Percentiles rank a stretch among this genome's conserved stretches.
These are phyloP conservation scores for Magallana nippona DNA, from an alignment of 2,888 invertebrate species.

Conservation along the genomic window DNA sequence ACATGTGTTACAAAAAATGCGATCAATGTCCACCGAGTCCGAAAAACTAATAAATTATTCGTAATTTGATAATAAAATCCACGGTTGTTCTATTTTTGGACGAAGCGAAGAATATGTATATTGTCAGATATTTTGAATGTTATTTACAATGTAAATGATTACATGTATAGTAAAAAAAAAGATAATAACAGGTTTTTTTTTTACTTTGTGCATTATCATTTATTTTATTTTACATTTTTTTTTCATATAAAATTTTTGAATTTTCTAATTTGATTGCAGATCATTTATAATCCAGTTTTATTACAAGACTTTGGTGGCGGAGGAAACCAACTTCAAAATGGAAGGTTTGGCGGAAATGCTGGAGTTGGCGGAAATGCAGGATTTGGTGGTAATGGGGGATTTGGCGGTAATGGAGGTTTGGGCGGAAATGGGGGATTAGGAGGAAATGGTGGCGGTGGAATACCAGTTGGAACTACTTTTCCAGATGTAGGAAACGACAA, in stretches of 20 bases:
- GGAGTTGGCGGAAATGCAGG: not conserved
- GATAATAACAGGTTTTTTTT: not conserved
- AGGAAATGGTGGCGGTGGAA: not conserved
- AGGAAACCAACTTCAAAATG: not conserved
- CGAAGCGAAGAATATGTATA: too few species aligned
- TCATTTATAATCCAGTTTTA: not conserved
- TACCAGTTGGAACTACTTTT: conserved; percentile 15
- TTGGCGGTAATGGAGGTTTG: not conserved
- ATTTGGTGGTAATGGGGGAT: not conserved
- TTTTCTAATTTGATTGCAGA: not conserved
- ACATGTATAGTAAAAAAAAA: too few species aligned
- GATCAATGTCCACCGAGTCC: too few species aligned
- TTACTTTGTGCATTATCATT: not conserved
- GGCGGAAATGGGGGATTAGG: not conserved
- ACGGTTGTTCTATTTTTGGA: too few species aligned
- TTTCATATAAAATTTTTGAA: not conserved
- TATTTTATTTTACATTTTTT: not conserved
- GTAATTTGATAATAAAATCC: too few species aligned
- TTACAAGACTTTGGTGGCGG: conserved; percentile 21
- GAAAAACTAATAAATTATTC: too few species aligned
- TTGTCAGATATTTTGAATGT: too few species aligned
- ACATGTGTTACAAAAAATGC: too few species aligned
- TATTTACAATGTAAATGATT: too few species aligned
- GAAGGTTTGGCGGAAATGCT: not conserved
- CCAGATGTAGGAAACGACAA: not conserved